These are phyloP conservation scores for Xanthia icteritia DNA, from an alignment of 2,888 invertebrate genomes.

Conservation along the genomic window DNA sequence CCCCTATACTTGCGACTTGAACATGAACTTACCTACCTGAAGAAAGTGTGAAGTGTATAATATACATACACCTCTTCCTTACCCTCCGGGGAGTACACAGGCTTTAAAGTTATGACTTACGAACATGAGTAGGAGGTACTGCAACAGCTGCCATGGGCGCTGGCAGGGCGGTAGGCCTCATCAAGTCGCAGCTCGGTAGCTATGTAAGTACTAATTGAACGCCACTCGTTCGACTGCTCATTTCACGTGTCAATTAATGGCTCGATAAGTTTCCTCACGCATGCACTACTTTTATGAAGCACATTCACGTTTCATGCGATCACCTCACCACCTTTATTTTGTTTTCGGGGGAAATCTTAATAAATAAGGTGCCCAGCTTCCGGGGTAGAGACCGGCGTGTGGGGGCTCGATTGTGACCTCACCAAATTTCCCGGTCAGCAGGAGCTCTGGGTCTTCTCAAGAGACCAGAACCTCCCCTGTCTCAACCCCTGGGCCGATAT, in stretches of 20 bases:
- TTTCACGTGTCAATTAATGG: background rate
- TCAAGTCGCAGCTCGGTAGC: background rate
- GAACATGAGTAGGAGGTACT: background rate
- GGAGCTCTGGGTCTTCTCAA: background rate
- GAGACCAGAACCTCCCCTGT: too few relatives aligned
- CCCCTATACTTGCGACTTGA: background rate
- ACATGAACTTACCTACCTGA: background rate
- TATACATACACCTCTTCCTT: background rate
- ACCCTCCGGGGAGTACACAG: background rate
- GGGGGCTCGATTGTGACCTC: background rate
- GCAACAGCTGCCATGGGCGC: background rate
- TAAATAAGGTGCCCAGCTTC: too few relatives aligned
- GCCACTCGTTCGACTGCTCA: too few relatives aligned
- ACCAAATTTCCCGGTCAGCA: background rate
- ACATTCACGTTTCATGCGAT: slow-evolving; percentile 15
- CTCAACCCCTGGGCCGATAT: background rate
- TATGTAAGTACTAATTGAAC: background rate
- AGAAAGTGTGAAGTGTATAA: background rate
- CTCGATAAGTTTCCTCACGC: slow-evolving; percentile 16
- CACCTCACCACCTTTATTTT: background rate
- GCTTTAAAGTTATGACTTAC: background rate
- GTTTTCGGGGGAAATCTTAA: background rate
- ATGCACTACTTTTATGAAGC: slow-evolving; percentile 26
- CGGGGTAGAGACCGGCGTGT: too few relatives aligned
- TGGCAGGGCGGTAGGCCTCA: background rate